Base-by-base conservation (phyloP, 2,113 vertebrate species). In the Amphilophus citrinellus region DNA sequence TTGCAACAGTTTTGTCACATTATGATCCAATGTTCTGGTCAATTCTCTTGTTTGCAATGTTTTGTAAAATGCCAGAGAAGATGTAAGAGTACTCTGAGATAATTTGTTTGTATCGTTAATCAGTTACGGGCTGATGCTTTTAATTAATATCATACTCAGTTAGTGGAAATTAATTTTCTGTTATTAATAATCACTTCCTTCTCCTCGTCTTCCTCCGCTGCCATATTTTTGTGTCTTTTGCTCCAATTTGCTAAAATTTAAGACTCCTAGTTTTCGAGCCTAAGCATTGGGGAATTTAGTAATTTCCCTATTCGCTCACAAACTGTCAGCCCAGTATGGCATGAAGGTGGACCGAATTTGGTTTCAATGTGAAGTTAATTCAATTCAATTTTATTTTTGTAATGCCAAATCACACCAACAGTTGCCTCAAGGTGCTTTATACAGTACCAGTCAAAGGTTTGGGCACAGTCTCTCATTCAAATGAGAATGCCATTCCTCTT, bases 31-130 rank as follows among this genome's bases (percentile, higher is more conserved):
- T 35, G 8, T 84, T 76, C 73, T 44, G 35, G 66, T 44, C 24
- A 20, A 68, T 77, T 53, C 15, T 4, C 39, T 39, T 39, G 15
- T 79, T 83, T 56, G 20, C 3, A 4, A 10, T 59, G 63, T 32
- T 63, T 14, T 66, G 77, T 66, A 63, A 75, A 85, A 57, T 77
- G 39, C 35, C 32, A 58, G 71, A 68, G 61, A 71, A 71, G 53
- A 79, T 61, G 65, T 68, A 37, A 56, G 61, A 77, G 15, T 77
- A 50, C 66, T 75, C 61, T 37, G 39, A 84, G 78, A 57, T 66
- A 71, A 63, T 86, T 79, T 86, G 75, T 88, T 84, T 86, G 75
- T 76, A 82, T 79, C 84, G 82, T 79, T 86, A 84, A 90, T 90
- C 68, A 84, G 78, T 86, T 86, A 84, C 65, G 30, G 84, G 60